phyloP scores from a whole-genome alignment of 1,140 invertebrate genomes.

The Dreissena rostriformis region DNA sequence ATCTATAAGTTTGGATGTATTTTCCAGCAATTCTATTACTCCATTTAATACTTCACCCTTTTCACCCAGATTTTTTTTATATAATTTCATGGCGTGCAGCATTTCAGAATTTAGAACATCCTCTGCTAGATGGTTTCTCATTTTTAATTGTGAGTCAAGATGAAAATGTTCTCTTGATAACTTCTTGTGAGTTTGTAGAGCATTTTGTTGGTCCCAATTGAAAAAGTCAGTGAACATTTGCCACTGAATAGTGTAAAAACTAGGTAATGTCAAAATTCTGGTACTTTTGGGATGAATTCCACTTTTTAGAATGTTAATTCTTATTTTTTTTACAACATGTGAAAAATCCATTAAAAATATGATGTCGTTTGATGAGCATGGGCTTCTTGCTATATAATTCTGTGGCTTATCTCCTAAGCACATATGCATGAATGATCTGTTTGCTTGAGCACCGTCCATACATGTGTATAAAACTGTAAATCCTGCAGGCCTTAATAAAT shows the following conservation, averaged over 20 bases:
- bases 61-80: slow-evolving; percentile 6
- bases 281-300: slow-evolving; percentile 1
- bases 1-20: slow-evolving; percentile 12
- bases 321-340: slow-evolving; percentile 11
- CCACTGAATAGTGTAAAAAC: slow-evolving; percentile 6
- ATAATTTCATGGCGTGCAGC: slow-evolving; percentile 21
- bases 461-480: slow-evolving; percentile 50
- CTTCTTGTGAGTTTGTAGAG: slow-evolving; percentile 3
- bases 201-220: slow-evolving; percentile 6
- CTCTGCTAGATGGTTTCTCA: slow-evolving; percentile 40
- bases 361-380: slow-evolving; percentile 40
- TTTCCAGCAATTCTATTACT: slow-evolving; percentile 1
- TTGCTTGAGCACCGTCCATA: slow-evolving; percentile 55
- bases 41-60: slow-evolving; percentile 3
- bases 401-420: slow-evolving; percentile 2
- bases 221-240: slow-evolving; percentile 6
- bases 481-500: slow-evolving; percentile 25
- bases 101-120: slow-evolving; percentile 22
- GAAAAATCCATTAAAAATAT: slow-evolving; percentile 35
- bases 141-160: slow-evolving; percentile 9
- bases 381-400: not conserved
- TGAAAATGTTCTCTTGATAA: slow-evolving; percentile 35
- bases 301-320: slow-evolving; percentile 27
- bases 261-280: slow-evolving; percentile 18
- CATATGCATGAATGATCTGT: slow-evolving; percentile 21